Evolutionary conservation across 2,797 vertebrate genomes (phyloP), one percentile per base, ranked within the genome.

Genomic region (Discoglossus pictus): DNA sequence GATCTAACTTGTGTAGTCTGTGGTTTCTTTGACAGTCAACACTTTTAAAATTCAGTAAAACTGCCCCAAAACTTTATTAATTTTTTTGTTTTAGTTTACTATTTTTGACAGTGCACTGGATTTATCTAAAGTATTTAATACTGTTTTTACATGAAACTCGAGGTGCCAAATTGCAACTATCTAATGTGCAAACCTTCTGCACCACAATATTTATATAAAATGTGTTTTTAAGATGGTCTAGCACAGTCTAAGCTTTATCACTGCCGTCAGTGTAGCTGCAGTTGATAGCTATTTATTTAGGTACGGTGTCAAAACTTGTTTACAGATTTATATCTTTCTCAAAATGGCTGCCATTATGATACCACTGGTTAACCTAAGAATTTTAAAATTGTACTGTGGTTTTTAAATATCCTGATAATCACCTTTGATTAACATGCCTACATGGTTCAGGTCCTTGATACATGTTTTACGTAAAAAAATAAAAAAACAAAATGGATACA

Each of bases 351-450:
- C 84, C 67, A 68, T 89, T 89, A 88, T 85, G 87, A 79, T 85
- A 84, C 76, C 80, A 81, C 85, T 81, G 76, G 83, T 71, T 80
- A 83, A 85, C 78, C 82, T 83, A 81, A 75, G 79, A 77, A 83
- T 79, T 86, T 88, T 87, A 84, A 83, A 87, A 83, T 68, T 84
- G 84, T 88, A 86, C 86, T 90, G 88, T 86, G 87, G 87, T 84
- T 88, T 91, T 87, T 84, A n/a, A n/a, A 87, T 86, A 87, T 84
- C 71, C 81, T 72, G 80, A 86, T 88, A 84, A 15, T 51, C 61
- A 39, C 82, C 83, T 85, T 89, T 85, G 78, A 82, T 86, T 88
- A 82, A 81, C 84, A 6, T 84, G 84, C 82, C 84, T 87, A 79
- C 51, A 0, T 85, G 85, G 83, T 78, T 87, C 79, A 78, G 86